phyloP scores from a whole-genome alignment of 2,113 vertebrate genomes.

The Microcebus tavaratra region DNA sequence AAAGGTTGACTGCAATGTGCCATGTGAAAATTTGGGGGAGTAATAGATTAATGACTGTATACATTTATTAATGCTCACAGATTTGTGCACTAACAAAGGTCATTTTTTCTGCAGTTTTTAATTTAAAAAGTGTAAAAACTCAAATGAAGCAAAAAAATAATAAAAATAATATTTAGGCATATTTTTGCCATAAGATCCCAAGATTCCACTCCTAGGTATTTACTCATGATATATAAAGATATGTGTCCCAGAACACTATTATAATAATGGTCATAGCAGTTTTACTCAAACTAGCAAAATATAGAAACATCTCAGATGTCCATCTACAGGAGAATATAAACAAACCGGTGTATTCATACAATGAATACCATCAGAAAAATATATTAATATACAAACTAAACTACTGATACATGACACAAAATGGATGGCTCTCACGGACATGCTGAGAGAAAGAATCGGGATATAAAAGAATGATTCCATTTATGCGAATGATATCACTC shows the following conservation, averaged over 20 bases:
- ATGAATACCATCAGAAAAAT: neutral
- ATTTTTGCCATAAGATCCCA: neutral
- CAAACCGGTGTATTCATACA: neutral
- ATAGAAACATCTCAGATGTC: neutral
- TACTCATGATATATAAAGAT: neutral
- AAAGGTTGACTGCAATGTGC: neutral
- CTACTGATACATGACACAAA: neutral
- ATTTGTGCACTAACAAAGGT: neutral
- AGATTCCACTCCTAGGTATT: neutral
- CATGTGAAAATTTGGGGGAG: neutral
- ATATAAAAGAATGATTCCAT: neutral
- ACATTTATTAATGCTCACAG: neutral
- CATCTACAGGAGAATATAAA: neutral
- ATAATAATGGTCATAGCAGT: neutral
- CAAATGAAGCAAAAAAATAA: neutral
- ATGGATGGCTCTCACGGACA: neutral
- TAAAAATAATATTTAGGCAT: neutral
- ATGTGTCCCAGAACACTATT: neutral
- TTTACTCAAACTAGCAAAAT: neutral
- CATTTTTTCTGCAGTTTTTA: neutral
- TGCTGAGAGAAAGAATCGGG: neutral
- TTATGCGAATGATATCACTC: neutral
- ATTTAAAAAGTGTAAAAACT: neutral
- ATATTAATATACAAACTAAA: neutral
- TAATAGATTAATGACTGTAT: neutral